Evolutionary conservation across 2,797 vertebrate species (phyloP).

Genomic region (Pachyuromys duprasi): DNA sequence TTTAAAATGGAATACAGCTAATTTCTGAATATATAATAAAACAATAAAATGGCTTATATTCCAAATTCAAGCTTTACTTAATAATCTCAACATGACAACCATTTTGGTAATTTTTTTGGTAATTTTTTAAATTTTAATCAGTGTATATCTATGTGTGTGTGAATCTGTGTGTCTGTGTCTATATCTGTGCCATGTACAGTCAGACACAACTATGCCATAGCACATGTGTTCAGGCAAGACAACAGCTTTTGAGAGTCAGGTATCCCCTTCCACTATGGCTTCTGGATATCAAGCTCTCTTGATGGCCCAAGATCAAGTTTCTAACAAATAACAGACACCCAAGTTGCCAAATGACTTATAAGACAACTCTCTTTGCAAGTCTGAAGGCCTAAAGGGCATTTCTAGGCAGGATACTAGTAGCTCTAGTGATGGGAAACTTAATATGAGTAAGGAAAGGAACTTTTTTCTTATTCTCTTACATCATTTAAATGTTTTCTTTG

Average conservation of each 20-base stretch:
- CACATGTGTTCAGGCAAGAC: neutral
- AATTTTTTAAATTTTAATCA: neutral
- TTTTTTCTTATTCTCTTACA: neutral
- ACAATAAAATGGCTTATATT: neutral
- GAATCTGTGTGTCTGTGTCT: neutral
- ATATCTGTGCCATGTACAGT: neutral
- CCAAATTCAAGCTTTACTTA: neutral
- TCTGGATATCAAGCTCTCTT: neutral
- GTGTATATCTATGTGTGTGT: neutral
- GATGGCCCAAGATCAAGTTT: neutral
- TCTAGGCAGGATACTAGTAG: neutral
- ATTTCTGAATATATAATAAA: slow-evolving; percentile 4
- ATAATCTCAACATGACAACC: neutral
- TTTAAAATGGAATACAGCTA: neutral
- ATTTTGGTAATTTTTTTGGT: neutral
- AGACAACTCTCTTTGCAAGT: neutral
- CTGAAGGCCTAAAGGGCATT: neutral
- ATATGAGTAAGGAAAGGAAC: neutral
- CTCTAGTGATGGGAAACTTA: too few species aligned
- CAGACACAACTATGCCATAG: neutral
- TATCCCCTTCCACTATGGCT: neutral
- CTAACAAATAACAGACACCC: neutral
- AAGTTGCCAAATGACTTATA: neutral
- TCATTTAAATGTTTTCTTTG: slow-evolving; percentile 3
- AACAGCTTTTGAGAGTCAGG: neutral